phyloP scores from a whole-genome alignment of 2,113 vertebrate species.

The Maccullochella peelii region DNA sequence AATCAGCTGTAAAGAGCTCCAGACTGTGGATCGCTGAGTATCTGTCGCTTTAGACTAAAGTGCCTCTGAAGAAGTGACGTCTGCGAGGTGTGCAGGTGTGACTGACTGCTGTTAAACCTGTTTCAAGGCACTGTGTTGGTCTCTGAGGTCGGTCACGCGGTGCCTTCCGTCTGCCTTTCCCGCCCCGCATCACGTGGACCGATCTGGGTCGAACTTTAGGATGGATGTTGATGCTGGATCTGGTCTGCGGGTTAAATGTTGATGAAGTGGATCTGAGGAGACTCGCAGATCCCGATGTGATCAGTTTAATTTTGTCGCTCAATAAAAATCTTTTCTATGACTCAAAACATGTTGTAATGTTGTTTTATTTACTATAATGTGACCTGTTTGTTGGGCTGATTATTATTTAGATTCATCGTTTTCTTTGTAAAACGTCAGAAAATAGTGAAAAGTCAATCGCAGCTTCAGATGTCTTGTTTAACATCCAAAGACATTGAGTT shows the following conservation, averaged over 20 bases:
- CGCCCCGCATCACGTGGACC: background rate
- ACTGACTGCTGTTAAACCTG: background rate
- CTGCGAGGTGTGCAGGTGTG: background rate
- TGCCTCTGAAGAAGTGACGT: constrained; percentile 42
- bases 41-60: constrained; percentile 46
- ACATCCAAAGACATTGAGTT: too few relatives aligned
- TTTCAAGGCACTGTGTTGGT: constrained; percentile 15
- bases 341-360: background rate
- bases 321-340: constrained; percentile 74
- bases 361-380: too few relatives aligned
- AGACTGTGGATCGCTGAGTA: background rate
- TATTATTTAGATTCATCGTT: too few relatives aligned
- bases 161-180: constrained; percentile 25
- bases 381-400: too few relatives aligned
- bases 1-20: background rate
- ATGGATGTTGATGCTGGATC: background rate
- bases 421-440: too few relatives aligned
- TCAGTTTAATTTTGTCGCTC: constrained; percentile 30
- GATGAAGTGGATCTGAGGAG: constrained; percentile 8
- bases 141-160: constrained; percentile 39
- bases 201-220: background rate
- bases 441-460: too few relatives aligned
- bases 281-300: constrained; percentile 31
- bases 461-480: too few relatives aligned
- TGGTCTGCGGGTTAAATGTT: background rate